Evolutionary conservation across 2,113 vertebrate genomes (phyloP), one percentile per base, ranked within the genome.

Genomic region (Laterallus jamaicensis): DNA sequence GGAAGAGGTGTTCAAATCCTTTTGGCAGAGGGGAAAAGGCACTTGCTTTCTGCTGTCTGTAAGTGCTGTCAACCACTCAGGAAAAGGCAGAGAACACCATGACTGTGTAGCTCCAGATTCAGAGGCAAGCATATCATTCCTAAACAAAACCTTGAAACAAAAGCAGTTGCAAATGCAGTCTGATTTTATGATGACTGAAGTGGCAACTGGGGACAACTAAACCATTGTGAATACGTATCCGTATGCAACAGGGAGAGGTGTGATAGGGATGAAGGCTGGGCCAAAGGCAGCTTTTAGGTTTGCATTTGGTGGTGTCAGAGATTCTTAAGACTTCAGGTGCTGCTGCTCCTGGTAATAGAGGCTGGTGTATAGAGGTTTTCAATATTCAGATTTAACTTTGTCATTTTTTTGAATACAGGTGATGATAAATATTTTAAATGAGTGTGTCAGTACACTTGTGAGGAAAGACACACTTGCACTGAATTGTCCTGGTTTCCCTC

Each of bases 281-380:
- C 60, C 56, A 91, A 31, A 89, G 39, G 15, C 10, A 29, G 21
- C 7, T 69, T 95, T 87, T 87, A 73, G 66, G 37, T 13, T 81
- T 0, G 0, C 15, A 8, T 68, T 63, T 29, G 18, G 16, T 28
- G 40, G 14, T 62, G 32, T 66, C 49, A 58, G 52, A 15, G 14
- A 58, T 21, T 60, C 58, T 32, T 49, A 29, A 85, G 12, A 62
- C 85, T 85, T 54, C 0, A 0, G 12, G 75, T 85, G 25, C 20
- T 52, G 8, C 35, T 73, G 62, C 11, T 90, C 26, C 67, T 78
- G 15, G 4, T 37, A 35, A 56, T 11, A 78, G 42, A 70, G 9
- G 3, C 70, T 2, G 0, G 12, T 6, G 17, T 13, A 26, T 32
- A 62, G 40, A 54, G 7, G 29, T 50, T 81, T 86, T 37, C 40